Base-by-base conservation (phyloP, 2,797 vertebrate species). In the Mus minutoides region DNA sequence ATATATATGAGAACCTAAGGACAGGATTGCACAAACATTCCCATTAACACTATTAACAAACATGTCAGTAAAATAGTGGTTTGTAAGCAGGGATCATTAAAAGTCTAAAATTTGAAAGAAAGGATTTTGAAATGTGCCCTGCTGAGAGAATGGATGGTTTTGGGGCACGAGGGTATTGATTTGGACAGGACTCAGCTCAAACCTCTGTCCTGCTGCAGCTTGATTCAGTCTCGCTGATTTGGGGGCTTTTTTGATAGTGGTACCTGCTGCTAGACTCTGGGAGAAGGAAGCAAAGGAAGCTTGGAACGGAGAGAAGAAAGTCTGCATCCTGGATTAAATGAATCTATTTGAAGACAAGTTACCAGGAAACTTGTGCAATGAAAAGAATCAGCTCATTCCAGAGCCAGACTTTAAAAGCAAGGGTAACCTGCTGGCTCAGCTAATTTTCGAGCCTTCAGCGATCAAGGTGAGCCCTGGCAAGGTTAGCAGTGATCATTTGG, bases 41-140 rank as follows among this genome's bases (percentile, higher is more conserved):
- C 64, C 83, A 49, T 87, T 71, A 77, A 84, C 64, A 76, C 56
- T 83, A 49, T 87, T 76, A 87, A 71, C 58, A 69, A 52, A 43
- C 43, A 34, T 21, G 17, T 37, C 37, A n/a, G 19, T 19, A 21
- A 88, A 69, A 88, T 16, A 73, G 40, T 56, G 54, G 24, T 88
- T 79, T 90, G 52, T 75, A 92, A 93, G 75, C 58, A 69, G 22
- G 6, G n/a, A 16, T 83, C 86, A 46, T n/a, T 79, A 24, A 87
- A 92, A 87, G 17, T 37, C 75, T 84, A 46, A 40, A 52, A 49
- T 80, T 83, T 75, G 58, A 64, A 91, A 82, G 77, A 75, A 87
- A 94, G 34, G 17, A 78, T 64, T 43, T 40, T 37, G 43, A 91
- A 95, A 62, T 49, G 14, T 62, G 4, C 54, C n/a, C 40, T 87